Conservation (phyloP, 2,113 vertebrate genomes). For the Ia io region DNA sequence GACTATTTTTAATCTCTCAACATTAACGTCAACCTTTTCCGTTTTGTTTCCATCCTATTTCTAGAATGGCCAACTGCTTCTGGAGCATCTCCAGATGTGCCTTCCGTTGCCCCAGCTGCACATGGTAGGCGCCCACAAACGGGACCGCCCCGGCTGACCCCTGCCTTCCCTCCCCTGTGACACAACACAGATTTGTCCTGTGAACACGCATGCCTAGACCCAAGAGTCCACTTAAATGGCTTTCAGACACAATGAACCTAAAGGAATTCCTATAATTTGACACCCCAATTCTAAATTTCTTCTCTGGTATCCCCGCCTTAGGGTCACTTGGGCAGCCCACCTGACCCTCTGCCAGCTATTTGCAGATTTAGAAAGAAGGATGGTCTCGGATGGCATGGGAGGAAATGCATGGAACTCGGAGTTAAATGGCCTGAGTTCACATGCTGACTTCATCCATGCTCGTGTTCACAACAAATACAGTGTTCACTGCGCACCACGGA, state of each 20-base stretch:
- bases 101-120: background rate
- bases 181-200: background rate
- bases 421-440: background rate
- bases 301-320: background rate
- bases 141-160: rapidly evolving
- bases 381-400: background rate
- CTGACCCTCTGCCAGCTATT: background rate
- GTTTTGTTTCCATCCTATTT: background rate
- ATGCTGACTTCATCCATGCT: background rate
- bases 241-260: background rate
- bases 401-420: background rate
- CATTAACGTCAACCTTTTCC: background rate
- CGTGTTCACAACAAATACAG: background rate
- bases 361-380: background rate
- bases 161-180: background rate
- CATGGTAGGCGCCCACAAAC: too few relatives aligned
- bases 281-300: background rate
- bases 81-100: background rate
- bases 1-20: background rate
- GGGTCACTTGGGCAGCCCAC: background rate
- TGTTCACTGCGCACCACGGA: rapidly evolving
- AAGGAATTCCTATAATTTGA: background rate
- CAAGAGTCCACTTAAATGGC: background rate
- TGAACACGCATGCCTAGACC: background rate
- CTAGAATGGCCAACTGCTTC: background rate